Conservation (phyloP, 2,113 vertebrate genomes). For the Strix uralensis region DNA sequence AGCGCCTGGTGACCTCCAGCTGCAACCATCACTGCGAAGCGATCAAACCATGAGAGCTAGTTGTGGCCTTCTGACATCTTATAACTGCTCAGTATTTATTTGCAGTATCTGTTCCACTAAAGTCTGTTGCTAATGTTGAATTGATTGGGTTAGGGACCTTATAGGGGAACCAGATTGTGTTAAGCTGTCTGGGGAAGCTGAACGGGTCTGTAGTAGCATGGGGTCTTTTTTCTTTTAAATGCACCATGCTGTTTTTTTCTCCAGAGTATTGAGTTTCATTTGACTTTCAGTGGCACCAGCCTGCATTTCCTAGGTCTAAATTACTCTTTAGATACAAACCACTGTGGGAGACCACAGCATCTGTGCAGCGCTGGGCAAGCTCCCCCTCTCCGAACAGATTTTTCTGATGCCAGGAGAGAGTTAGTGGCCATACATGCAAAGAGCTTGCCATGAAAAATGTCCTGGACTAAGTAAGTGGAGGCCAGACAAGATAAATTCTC, state of each 20-base stretch:
- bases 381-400: not conserved
- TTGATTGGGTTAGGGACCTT: not conserved
- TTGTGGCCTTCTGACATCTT: not conserved
- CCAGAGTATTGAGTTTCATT: not conserved
- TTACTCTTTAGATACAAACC: not conserved
- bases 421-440: not conserved
- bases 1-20: not conserved
- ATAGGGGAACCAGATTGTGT: not conserved
- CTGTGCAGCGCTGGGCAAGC: accelerated
- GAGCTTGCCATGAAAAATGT: no score
- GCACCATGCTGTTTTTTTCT: not conserved
- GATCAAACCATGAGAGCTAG: not conserved
- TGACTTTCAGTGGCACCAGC: not conserved
- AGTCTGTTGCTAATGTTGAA: not conserved
- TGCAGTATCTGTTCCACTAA: not conserved
- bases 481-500: not conserved
- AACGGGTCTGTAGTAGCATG: not conserved
- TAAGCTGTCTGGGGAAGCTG: not conserved
- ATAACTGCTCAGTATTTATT: not conserved
- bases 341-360: not conserved
- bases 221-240: not conserved
- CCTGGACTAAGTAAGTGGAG: not conserved
- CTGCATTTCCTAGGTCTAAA: not conserved
- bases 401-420: not conserved
- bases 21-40: accelerated